Evolutionary conservation across 2,113 vertebrate species (phyloP), one percentile per base, ranked within the genome.

Genomic region (Monopterus albus): DNA sequence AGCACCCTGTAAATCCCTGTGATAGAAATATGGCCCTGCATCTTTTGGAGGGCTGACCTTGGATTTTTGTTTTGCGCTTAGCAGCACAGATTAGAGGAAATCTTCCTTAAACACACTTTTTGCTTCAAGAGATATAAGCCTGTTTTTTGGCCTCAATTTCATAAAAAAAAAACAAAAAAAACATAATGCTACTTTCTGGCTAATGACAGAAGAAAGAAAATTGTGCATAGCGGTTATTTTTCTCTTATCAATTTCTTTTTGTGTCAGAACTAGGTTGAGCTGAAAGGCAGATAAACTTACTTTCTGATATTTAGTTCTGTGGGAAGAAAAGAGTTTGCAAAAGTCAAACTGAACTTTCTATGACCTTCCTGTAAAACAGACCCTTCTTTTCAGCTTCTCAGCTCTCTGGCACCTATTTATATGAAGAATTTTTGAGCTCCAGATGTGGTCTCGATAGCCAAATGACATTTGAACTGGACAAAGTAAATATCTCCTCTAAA

Each of bases 61-160:
- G 90, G 80, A 78, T 88, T 85, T 75, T 78, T 81, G 72, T 88
- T 86, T 87, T 72, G 82, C 43, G 46, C 86, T 87, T 79, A 68
- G 82, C 88, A 86, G 87, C 78, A 55, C 69, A 84, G 92, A 93
- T 93, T 92, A 92, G 63, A 81, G 82, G 64, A 89, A 92, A 92
- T 92, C 90, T 90, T 88, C 47, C 70, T 74, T 83, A 88, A 90
- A 88, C 89, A 91, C 87, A 91, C 86, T 68, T 90, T 87, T 87
- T 25, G 88, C 90, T 92, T 60, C 12, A 25, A 91, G 83, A 91
- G 84, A 90, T 90, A 75, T 59, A 55, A 46, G 73, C 33, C 39
- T 81, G 40, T 81, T 87, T 88, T 81, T 87, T 88, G 69, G 50
- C 79, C 71, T 69, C 57, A 50, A 79, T 66, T 79, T 84, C 73